Evolutionary conservation across 1,140 invertebrate genomes (phyloP).

Genomic region (Helicoverpa zea): DNA sequence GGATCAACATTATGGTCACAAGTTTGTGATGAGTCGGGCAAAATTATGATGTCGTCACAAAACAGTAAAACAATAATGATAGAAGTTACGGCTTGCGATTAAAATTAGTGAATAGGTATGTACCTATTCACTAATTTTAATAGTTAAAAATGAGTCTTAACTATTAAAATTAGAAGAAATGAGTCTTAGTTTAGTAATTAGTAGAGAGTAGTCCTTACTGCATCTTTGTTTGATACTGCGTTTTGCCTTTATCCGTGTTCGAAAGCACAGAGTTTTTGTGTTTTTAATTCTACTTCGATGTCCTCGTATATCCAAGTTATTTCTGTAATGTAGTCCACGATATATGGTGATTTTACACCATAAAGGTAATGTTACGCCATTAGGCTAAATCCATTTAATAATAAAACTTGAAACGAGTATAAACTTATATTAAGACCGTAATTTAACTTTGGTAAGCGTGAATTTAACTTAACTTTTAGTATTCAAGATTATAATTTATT

Average conservation of each 20-base stretch:
- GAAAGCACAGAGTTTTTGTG: background rate
- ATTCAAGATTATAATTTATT: conserved; percentile 25
- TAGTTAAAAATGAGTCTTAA: no score
- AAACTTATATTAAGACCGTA: background rate
- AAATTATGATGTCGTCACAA: no score
- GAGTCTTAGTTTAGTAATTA: no score
- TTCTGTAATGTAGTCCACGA: background rate
- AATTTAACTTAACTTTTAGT: conserved; percentile 23
- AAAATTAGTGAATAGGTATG: no score
- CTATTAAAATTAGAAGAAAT: no score
- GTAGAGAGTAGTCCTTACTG: background rate
- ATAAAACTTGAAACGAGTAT: background rate
- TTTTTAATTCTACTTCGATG: background rate
- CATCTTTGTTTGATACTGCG: background rate
- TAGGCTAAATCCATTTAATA: no score
- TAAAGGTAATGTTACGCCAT: no score
- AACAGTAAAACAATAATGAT: no score
- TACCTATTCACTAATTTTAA: no score
- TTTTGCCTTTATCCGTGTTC: background rate
- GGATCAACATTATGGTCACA: no score
- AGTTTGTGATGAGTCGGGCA: no score
- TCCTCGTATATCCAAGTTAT: background rate
- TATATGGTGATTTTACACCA: background rate
- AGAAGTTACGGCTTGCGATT: no score
- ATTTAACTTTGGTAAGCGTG: conserved; percentile 6